Base-by-base conservation (phyloP, 1,140 invertebrate species). In the Eupristina koningsbergeri region DNA sequence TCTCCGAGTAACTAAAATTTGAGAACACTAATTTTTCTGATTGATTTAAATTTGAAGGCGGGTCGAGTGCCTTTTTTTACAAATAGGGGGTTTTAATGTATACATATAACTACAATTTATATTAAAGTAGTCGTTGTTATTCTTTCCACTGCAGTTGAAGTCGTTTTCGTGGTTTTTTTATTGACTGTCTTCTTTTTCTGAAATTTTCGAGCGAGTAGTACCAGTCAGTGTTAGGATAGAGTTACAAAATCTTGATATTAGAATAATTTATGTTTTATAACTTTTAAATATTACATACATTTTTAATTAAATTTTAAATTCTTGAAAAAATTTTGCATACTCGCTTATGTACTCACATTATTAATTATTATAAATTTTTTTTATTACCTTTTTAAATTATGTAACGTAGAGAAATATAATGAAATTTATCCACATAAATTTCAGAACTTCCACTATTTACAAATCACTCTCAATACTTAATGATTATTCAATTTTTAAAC, bases 161-260 rank as follows among this genome's bases (percentile, higher is more conserved):
- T 50, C 41, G 41, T 41, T 31, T 5, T 67, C 22, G 41, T 50
- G 29, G 80, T 53, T 39, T 29, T 61, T 77, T 1, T 47, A 50
- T 67, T 6, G 53, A 58, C 17, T 76, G 5, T 53, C 17, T 76
- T 29, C 45, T 17, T 75, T n/a, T 67, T 36, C 26, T n/a, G 17
- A 73, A 78, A 11, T 31, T 81, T 73, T 31, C 83, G 82, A 47
- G 81, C 76, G 85, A 90, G 90, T 90, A 90, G 91, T 91, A 89
- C 88, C 90, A 89, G 86, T 87, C 89, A 74, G 90, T 89, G 86
- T 89, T 88, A 90, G 88, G 87, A 76, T 88, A 86, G 88, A 86
- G 88, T 85, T 79, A 86, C 19, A 75, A 69, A 84, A 39, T 22
- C 34, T 53, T 75, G 8, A 34, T 47, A 34, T 29, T 39, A 47